Evolutionary conservation across 2,797 vertebrate genomes (phyloP).

Genomic region (Distichodus sexfasciatus): DNA sequence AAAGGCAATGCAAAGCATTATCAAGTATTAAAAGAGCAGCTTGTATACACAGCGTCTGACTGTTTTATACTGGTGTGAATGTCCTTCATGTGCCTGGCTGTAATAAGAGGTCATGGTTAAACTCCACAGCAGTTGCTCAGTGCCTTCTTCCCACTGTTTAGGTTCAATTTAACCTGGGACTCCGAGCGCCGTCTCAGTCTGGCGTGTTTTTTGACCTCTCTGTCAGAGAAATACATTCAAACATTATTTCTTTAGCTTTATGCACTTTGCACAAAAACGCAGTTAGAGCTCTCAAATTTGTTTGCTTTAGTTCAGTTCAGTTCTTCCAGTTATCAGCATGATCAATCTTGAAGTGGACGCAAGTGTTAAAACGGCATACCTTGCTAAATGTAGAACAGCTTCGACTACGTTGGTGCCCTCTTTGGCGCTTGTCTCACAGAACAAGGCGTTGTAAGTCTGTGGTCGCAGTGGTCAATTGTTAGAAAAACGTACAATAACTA

Average conservation of each 20-base stretch:
- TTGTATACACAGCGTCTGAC: background rate
- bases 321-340: background rate
- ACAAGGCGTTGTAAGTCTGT: conserved; percentile 70
- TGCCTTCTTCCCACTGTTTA: conserved; percentile 51
- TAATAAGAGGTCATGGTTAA: conserved; percentile 21
- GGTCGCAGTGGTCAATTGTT: background rate
- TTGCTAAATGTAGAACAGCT: conserved; percentile 72
- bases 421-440: conserved; percentile 79
- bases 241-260: background rate
- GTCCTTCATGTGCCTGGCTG: background rate
- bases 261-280: background rate
- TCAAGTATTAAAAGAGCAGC: background rate
- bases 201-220: conserved; percentile 69
- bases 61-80: background rate
- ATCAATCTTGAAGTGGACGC: background rate
- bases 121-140: conserved; percentile 61
- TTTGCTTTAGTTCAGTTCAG: background rate
- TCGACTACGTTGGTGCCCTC: conserved; percentile 72
- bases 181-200: conserved; percentile 48
- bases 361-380: too few species aligned
- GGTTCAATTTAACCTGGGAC: conserved; percentile 53
- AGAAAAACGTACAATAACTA: background rate
- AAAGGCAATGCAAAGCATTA: background rate
- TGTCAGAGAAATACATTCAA: conserved; percentile 39
- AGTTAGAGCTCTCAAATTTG: background rate